Base-by-base conservation (phyloP, 1,140 invertebrate genomes). In the Anastrepha ludens region DNA sequence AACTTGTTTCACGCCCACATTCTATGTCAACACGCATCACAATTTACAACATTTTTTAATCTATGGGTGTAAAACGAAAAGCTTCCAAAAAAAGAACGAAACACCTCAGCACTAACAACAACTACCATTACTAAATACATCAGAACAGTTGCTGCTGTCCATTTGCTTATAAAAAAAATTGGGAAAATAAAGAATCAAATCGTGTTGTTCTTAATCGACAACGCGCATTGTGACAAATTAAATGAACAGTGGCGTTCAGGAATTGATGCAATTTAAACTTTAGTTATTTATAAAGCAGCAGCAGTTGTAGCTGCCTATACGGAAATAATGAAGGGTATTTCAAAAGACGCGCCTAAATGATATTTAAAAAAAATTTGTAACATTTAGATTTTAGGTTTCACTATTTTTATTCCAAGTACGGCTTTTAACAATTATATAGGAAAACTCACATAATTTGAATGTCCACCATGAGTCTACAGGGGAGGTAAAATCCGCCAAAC, bases 1-100 rank as follows among this genome's bases (percentile, higher is more conserved):
- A 58, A 55, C 74, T 81, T 81, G 74, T 81, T 81, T 55, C 9
- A 81, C 74, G 74, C 74, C 74, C 50, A 55, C 74, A 81, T n/a
- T 6, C 15, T 29, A 17, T 81, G 74, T 81, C 74, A 81, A 81
- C 74, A 20, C 47, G 9, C 74, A 55, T 17, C 44, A 8, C 74
- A 41, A 55, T 81, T 81, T 81, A 81, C 74, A 81, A 81, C 47
- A 55, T 81, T 81, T 17, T 20, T 17, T 81, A 81, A 81, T 55
- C 47, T 81, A 29, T 81, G 20, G 20, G 20, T 81, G 47, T 58
- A 81, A 81, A 81, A 50, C 9, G 0, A 6, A 81, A 29, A 29
- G 29, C 29, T 29, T 29, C 29, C 44, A 81, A 81, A 50, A 81
- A 55, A n/a, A 81, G 15, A 55, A 15, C 41, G 41, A 13, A 70